Conservation (phyloP, 1,140 invertebrate genomes). For the Acromyrmex charruanus region DNA sequence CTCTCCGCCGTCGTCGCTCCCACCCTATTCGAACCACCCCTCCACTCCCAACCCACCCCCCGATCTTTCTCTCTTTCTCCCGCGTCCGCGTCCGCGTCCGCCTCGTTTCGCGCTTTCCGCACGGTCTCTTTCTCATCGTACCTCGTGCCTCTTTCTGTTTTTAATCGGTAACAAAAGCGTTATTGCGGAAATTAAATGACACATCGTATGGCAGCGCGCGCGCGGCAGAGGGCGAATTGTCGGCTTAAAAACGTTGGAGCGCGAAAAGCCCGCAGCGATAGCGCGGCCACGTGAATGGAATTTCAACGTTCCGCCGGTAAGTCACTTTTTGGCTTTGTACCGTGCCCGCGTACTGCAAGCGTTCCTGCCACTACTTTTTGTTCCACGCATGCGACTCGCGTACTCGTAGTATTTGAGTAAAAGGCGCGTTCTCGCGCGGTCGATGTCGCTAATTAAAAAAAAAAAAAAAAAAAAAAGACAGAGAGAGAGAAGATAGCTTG, state of each 20-base stretch:
- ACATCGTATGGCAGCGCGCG: slow-evolving; percentile 63
- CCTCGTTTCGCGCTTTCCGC: slow-evolving; percentile 51
- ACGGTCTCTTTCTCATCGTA: slow-evolving; percentile 70
- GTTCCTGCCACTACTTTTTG: slow-evolving; percentile 38
- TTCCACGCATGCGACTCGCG: slow-evolving; percentile 41
- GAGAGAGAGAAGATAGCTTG: background rate
- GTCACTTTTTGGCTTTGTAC: slow-evolving; percentile 64
- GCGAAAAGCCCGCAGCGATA: slow-evolving; percentile 58
- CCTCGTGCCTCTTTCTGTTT: slow-evolving; percentile 74
- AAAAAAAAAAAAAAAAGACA: background rate
- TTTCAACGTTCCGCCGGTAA: slow-evolving; percentile 63
- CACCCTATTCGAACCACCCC: slow-evolving; percentile 17
- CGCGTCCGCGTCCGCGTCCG: slow-evolving; percentile 4
- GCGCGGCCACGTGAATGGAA: slow-evolving; percentile 64
- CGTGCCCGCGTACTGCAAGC: slow-evolving; percentile 34
- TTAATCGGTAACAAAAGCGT: slow-evolving; percentile 84
- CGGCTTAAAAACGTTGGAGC: slow-evolving; percentile 69
- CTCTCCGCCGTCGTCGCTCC: slow-evolving; percentile 27
- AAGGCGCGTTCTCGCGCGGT: slow-evolving; percentile 36
- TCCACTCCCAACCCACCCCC: background rate
- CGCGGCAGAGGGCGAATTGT: slow-evolving; percentile 67
- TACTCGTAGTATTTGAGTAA: slow-evolving; percentile 36
- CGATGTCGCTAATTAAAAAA: slow-evolving; percentile 53
- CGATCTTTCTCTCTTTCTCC: slow-evolving; percentile 37
- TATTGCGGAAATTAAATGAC: slow-evolving; percentile 86